Evolutionary conservation across 2,888 invertebrate species (phyloP), one percentile per base, ranked within the genome.

Genomic region (Meiosimyza platycephala): DNA sequence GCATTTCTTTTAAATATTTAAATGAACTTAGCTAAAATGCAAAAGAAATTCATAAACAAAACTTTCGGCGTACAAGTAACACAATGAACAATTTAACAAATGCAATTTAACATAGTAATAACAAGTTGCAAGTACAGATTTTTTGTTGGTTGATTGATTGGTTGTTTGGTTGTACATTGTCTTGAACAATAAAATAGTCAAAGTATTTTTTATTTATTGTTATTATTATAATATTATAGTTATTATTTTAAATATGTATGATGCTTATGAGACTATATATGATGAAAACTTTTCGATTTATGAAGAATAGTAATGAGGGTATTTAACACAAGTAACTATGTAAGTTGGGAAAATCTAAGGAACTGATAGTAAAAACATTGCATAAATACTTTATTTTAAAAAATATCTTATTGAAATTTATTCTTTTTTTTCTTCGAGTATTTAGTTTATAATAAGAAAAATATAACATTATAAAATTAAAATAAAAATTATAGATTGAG

Each of bases 401-500:
- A 28, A 57, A 59, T 57, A 40, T 40, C 9, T 40, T 40, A 22
- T 22, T 22, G 9, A 40, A 40, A 40, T 9, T 9, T 9, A 9
- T 40, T 57, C 57, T 59, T 68, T 28, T 59, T 33, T 9, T 52
- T 52, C n/a, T 28, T 64, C n/a, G 55, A 15, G 33, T 68, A 57
- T 16, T n/a, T 55, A 40, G 48, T 48, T 55, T 66, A 52, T 64
- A 50, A 54, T 67, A 54, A 22, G 52, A 13, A 67, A 63, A 18
- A 63, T 50, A 33, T 54, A 67, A 55, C n/a, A 57, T 9, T 28
- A 52, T 47, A 18, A n/a, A 18, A 28, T 13, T 16, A 51, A 77
- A 74, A 76, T 55, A 72, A 22, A 76, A 71, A 73, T 69, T 71
- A 73, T 66, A 75, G 75, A 75, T 73, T 75, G 75, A 75, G 75